These are phyloP conservation scores for Tenrec ecaudatus DNA, from an alignment of 2,113 vertebrate species.

Conservation along the genomic window DNA sequence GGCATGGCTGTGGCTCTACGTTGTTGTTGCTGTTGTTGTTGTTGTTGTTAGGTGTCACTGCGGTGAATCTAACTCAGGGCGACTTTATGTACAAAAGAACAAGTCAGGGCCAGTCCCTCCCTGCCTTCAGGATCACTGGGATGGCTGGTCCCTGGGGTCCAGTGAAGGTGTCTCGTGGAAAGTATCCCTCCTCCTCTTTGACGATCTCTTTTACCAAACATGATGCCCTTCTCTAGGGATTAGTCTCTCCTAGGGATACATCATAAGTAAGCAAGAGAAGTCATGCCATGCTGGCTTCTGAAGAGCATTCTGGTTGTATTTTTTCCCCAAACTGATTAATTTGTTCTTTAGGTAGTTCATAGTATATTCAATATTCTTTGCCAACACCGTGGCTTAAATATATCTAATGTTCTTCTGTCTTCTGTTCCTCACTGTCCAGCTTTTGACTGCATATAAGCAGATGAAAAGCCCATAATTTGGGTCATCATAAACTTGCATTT, in stretches of 20 bases:
- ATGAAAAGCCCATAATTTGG: neutral
- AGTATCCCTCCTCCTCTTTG: neutral
- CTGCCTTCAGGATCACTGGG: neutral
- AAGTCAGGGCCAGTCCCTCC: neutral
- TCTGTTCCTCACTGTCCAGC: no score
- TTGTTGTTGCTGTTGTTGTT: neutral
- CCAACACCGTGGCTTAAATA: no score
- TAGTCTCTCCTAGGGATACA: neutral
- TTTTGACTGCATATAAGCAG: no score
- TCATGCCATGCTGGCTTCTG: neutral
- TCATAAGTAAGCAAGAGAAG: neutral
- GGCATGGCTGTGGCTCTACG: no score
- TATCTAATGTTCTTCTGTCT: no score
- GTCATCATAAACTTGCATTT: neutral
- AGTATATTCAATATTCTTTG: no score
- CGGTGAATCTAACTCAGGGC: neutral
- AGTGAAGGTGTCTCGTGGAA: neutral
- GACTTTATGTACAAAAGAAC: neutral
- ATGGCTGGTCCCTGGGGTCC: neutral
- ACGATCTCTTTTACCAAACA: neutral
- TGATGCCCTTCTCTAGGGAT: neutral
- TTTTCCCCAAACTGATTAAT: no score
- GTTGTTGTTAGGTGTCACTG: neutral
- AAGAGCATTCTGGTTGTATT: neutral
- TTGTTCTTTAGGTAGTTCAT: no score